Conservation (phyloP, 2,113 vertebrate species). For the Alligator mississippiensis region DNA sequence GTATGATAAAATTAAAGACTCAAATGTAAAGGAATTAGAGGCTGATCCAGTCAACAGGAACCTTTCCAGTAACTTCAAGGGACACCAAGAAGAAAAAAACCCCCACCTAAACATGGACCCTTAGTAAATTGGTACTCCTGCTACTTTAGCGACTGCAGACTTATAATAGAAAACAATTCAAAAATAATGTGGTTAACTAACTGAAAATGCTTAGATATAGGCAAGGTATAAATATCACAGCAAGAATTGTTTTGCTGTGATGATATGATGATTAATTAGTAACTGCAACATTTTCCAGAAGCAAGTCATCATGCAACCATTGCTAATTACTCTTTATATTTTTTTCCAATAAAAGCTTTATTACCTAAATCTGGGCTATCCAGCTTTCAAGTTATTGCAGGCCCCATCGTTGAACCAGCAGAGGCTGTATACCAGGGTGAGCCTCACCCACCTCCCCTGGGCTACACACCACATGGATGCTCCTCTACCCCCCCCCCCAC, state of each 20-base stretch:
- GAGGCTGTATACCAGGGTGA: no score
- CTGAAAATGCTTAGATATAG: background rate
- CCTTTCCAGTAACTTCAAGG: background rate
- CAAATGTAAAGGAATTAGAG: background rate
- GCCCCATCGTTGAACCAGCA: no score
- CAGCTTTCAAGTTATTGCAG: no score
- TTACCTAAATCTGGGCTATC: background rate
- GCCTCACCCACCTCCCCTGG: no score
- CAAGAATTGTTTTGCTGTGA: background rate
- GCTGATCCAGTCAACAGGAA: background rate
- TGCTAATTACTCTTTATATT: accelerated
- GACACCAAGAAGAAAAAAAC: background rate
- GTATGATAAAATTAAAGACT: background rate
- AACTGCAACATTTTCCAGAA: background rate
- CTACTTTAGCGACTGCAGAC: no score
- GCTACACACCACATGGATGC: no score
- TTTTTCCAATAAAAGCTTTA: background rate
- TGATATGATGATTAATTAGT: background rate
- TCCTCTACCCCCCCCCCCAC: no score
- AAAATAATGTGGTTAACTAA: background rate
- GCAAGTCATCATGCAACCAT: background rate
- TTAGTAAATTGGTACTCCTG: no score
- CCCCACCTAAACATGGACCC: no score
- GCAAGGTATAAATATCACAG: background rate
- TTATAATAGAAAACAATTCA: background rate